Evolutionary conservation across 1,140 invertebrate genomes (phyloP), one percentile per base, ranked within the genome.

Genomic region (Drosophila nannoptera): DNA sequence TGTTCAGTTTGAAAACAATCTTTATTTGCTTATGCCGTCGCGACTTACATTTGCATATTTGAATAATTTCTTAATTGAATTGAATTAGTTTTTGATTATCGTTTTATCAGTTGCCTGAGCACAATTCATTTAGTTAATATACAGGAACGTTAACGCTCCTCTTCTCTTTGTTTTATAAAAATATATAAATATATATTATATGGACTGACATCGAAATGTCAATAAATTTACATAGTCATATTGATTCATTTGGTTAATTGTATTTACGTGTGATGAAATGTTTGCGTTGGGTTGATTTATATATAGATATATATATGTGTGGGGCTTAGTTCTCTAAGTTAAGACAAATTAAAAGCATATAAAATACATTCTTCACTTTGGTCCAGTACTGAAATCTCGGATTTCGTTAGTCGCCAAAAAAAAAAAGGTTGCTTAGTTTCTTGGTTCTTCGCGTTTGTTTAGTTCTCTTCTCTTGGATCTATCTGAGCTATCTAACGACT

Each of bases 371-470:
- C 60, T 77, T 81, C 65, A 86, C 74, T 86, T 86, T 86, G 81
- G 81, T 86, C 77, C 81, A 86, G 81, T 86, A 75, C 67, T 77
- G 83, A 86, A 86, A 86, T 86, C 81, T 86, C 81, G 68, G 81
- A 86, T 86, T 86, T 75, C 82, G 50, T 81, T 86, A 80, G 77
- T 86, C 77, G 53, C 70, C 76, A 78, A 78, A 73, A 86, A 55
- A 78, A 78, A 73, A 84, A 55, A 42, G 54, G 45, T 65, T 56
- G 43, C 42, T 49, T 45, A 59, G 54, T 59, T 66, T 65, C 16
- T 53, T 35, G 56, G 33, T 46, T 71, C 32, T 66, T n/a, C 7
- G 12, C 14, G 14, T 42, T 9, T 32, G 11, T 69, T 54, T 48
- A 8, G 11, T 33, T 65, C 16, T 7, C 8, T 33, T 7, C 8